Evolutionary conservation across 1,140 invertebrate genomes (phyloP).

Genomic region (Phocides pigmalion): DNA sequence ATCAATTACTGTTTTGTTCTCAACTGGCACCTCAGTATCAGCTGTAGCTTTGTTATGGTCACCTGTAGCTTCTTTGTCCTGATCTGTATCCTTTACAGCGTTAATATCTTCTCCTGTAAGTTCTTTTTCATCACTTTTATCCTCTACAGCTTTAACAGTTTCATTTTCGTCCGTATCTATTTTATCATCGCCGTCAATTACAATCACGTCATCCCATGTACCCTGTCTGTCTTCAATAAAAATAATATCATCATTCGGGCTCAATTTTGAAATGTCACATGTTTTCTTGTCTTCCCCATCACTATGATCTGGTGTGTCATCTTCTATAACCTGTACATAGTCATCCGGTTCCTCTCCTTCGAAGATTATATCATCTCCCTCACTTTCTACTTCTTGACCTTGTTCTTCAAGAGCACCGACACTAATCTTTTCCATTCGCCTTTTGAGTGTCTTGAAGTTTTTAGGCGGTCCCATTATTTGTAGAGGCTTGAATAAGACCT

Average conservation of each 20-base stretch:
- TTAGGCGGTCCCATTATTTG: conserved; percentile 33
- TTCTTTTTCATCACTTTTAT: conserved; percentile 15
- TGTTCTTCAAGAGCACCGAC: not conserved
- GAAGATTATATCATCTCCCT: not conserved
- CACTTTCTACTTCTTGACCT: not conserved
- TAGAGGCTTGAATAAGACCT: conserved; percentile 32
- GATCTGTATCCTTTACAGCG: not conserved
- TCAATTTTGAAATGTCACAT: not conserved
- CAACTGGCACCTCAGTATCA: no score
- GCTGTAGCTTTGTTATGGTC: no score
- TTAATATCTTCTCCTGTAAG: no score
- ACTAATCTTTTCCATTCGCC: not conserved
- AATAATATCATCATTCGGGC: not conserved
- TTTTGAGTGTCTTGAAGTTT: not conserved
- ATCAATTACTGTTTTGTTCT: no score
- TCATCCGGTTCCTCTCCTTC: conserved; percentile 19
- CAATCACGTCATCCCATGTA: not conserved
- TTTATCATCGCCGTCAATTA: conserved; percentile 6
- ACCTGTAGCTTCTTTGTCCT: no score
- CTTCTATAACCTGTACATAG: not conserved
- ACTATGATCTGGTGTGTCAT: not conserved
- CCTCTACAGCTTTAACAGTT: not conserved
- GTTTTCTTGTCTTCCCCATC: not conserved
- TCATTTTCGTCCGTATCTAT: conserved; percentile 11
- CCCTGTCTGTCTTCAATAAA: not conserved